A percentile compares a stretch with the other conserved stretches of the same genome.
Evolutionary conservation across 37 sponge, comb jelly and placozoan genomes (phyloP).

Genomic region (Theonella swinhoei): DNA sequence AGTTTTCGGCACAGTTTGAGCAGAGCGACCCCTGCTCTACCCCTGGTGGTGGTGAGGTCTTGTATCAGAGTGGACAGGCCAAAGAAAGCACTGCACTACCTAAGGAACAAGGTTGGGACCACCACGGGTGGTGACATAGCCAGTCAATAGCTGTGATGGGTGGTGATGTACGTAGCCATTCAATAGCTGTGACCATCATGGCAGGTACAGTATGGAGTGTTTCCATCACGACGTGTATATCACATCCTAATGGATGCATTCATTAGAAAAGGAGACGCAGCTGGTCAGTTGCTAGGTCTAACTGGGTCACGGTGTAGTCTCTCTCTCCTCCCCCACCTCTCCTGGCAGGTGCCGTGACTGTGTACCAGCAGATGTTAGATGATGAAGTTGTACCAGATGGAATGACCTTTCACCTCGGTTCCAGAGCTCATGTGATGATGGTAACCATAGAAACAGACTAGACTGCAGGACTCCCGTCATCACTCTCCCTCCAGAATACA

Average conservation of each 20-base stretch:
- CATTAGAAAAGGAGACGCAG: background rate
- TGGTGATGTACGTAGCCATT: background rate
- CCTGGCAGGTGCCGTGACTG: conserved; percentile 15
- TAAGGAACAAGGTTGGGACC: conserved; percentile 20
- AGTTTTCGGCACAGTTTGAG: conserved; percentile 24
- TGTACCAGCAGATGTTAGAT: conserved; percentile 6
- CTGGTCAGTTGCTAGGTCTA: no score
- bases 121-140: background rate
- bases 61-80: conserved; percentile 18
- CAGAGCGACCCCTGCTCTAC: conserved; percentile 10
- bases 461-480: no score
- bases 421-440: conserved; percentile 5
- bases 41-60: conserved; percentile 33
- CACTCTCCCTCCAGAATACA: conserved; percentile 2
- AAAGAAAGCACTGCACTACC: conserved; percentile 4
- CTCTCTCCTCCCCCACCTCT: no score
- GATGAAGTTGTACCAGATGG: conserved; percentile 26
- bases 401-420: conserved; percentile 10
- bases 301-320: no score
- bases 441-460: background rate
- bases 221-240: conserved; percentile 24
- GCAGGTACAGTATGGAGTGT: conserved; percentile 33
- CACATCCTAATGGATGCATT: conserved; percentile 26
- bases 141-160: background rate
- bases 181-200: no score